These are phyloP conservation scores for Plestiodon gilberti DNA, from an alignment of 2,113 vertebrate species.

Conservation along the genomic window DNA sequence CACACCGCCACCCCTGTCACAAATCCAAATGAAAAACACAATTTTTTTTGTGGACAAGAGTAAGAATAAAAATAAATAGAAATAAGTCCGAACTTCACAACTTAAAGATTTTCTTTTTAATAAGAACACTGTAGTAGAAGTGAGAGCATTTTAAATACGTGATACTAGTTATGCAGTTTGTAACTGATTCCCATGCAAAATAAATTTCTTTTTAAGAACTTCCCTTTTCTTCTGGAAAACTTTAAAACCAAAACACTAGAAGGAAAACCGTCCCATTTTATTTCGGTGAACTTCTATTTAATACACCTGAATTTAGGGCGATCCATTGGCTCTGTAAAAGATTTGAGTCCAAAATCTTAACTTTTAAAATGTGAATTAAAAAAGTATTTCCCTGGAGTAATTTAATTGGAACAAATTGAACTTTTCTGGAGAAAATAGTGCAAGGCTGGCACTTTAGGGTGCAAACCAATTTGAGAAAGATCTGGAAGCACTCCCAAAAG, in stretches of 20 bases:
- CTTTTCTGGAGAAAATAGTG: not conserved
- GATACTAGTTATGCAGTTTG: slow-evolving; percentile 30
- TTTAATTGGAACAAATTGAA: not conserved
- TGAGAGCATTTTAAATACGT: slow-evolving; percentile 26
- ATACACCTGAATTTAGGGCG: not conserved
- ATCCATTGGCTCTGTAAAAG: not conserved
- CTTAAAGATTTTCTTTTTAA: slow-evolving; percentile 61
- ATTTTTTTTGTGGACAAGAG: not conserved
- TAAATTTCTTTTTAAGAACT: not conserved
- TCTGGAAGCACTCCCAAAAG: not conserved
- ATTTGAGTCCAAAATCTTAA: not conserved
- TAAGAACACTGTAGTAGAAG: slow-evolving; percentile 54
- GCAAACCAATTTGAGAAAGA: not conserved
- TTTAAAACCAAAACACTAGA: slow-evolving; percentile 4
- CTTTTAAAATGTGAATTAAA: not conserved
- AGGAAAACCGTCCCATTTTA: not conserved
- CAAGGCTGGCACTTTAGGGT: not conserved
- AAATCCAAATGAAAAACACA: not conserved
- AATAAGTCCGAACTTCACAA: not conserved
- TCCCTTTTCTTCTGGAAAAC: not conserved
- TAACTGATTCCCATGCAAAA: slow-evolving; percentile 28
- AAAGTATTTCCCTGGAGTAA: not conserved
- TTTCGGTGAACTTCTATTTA: not conserved
- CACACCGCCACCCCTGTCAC: not conserved
- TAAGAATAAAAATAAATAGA: not conserved